Base-by-base conservation (phyloP, 2,797 vertebrate species). In the Perodicticus potto region DNA sequence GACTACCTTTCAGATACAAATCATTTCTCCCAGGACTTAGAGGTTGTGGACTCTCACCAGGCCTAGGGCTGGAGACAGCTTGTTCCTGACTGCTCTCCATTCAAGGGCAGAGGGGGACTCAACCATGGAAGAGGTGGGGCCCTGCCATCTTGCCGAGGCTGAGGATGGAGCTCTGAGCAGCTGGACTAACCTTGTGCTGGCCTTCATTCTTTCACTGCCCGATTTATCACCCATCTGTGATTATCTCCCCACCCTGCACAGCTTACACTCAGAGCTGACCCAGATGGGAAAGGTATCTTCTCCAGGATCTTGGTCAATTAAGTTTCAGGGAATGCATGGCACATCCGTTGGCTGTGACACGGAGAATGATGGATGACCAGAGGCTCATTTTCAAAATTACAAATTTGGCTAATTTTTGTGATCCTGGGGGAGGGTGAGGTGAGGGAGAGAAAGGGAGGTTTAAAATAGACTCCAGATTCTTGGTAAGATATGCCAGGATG, bases 251-350 rank as follows among this genome's bases (percentile, higher is more conserved):
- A 23, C 5, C 70, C 94, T 77, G 63, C 25, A 19, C 10, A 16
- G 61, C 11, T 67, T 69, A 5, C 6, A 23, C 22, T 32, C 3
- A 34, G 94, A 0, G 1, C 22, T 74, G 67, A 40, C 53, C 77
- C 90, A 88, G 84, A 78, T 40, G 53, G 85, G 87, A 97, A 91
- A 67, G 34, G 80, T 80, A 74, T 85, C 80, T 90, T 70, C 32
- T 17, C 72, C 67, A 73, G 23, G 2, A 34, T 83, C 77, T 77
- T 82, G 53, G 40, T 72, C 27, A 22, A 13, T 86, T 55, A 90
- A 81, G 49, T 96, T 91, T 95, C 81, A 76, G 86, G 29, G 27
- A 61, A 67, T 0, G 1, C 73, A 72, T 65, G 14, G 14, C 22
- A 19, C 11, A 43, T 13, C 7, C 57, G 25, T 85, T 34, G 49